Evolutionary conservation across 2,113 vertebrate species (phyloP).

Genomic region (Platanista minor): DNA sequence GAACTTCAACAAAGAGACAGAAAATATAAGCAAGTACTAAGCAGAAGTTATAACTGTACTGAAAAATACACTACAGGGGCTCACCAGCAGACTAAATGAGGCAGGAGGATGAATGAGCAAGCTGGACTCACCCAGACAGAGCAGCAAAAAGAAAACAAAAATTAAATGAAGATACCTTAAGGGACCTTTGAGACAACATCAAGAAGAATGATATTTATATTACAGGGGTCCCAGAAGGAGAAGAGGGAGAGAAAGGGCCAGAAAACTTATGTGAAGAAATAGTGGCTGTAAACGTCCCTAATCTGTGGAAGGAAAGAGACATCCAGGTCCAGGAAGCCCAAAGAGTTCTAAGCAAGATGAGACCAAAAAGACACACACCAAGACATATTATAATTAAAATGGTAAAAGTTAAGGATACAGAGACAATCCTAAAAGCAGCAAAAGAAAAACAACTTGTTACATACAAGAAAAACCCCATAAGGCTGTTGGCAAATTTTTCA

Average conservation of each 20-base stretch:
- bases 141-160: not conserved
- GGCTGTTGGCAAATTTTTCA: not conserved
- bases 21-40: not conserved
- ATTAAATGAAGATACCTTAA: not conserved
- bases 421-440: not conserved
- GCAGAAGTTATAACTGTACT: not conserved
- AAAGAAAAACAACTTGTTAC: not conserved
- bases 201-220: not conserved
- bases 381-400: not conserved
- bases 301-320: not conserved
- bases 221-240: not conserved
- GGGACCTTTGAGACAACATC: not conserved
- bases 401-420: not conserved
- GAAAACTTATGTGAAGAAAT: not conserved
- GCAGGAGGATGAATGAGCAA: not conserved
- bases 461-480: not conserved
- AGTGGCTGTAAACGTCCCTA: not conserved
- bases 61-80: not conserved
- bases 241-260: not conserved
- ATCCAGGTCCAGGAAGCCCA: not conserved
- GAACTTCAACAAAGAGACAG: not conserved
- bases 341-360: not conserved
- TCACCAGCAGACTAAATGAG: not conserved
- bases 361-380: not conserved
- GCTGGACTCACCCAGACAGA: not conserved